Evolutionary conservation across 1,140 invertebrate species (phyloP).

Genomic region (Yoshiicerus persimilis): DNA sequence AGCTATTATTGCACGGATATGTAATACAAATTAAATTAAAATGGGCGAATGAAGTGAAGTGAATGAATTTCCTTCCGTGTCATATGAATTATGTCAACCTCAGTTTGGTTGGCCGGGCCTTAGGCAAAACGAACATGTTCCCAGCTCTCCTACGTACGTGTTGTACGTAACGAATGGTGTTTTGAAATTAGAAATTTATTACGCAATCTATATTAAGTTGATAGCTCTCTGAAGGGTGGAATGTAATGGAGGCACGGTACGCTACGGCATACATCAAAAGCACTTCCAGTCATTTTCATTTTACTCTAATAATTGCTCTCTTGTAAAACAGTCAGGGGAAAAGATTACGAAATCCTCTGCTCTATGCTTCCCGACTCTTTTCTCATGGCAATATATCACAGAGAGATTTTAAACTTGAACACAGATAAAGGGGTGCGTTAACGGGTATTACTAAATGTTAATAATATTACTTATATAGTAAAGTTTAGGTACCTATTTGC

Average conservation of each 20-base stretch:
- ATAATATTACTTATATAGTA: neutral
- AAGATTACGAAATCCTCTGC: neutral
- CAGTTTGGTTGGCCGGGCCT: neutral
- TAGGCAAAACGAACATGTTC: neutral
- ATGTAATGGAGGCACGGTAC: neutral
- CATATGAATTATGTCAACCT: neutral
- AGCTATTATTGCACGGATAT: neutral
- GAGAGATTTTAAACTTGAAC: neutral
- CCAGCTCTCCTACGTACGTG: neutral
- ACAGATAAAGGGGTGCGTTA: neutral
- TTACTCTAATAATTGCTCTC: neutral
- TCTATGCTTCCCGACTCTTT: neutral
- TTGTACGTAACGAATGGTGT: neutral
- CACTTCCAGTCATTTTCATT: neutral
- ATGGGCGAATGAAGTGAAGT: neutral
- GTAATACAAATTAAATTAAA: conserved; percentile 6
- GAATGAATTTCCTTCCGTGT: neutral
- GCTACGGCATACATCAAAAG: neutral
- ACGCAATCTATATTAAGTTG: neutral
- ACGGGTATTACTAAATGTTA: neutral
- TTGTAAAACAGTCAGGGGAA: neutral
- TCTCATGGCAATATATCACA: neutral
- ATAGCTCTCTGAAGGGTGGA: neutral
- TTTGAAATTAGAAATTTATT: conserved; percentile 17
- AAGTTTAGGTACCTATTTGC: neutral